Conservation (phyloP, 1,140 invertebrate genomes). For the Conus betulinus region DNA sequence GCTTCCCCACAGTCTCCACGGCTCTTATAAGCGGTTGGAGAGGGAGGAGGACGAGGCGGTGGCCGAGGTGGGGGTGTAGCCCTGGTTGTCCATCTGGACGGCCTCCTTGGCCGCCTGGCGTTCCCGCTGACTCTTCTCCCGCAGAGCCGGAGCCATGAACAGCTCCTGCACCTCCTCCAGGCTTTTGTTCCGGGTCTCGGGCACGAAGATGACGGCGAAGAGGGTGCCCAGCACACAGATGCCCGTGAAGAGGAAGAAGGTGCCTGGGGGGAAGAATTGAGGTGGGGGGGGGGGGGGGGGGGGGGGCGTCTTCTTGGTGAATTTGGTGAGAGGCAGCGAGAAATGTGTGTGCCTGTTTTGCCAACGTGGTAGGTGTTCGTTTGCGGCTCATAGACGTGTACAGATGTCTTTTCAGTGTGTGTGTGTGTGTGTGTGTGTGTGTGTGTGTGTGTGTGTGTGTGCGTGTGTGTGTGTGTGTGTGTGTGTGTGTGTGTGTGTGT, state of each 20-base stretch:
- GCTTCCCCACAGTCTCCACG: no score
- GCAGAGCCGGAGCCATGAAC: slow-evolving; percentile 65
- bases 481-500: no score
- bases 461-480: no score
- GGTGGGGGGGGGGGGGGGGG: background rate
- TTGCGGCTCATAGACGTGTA: no score
- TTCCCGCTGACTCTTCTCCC: slow-evolving; percentile 12
- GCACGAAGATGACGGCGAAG: slow-evolving; percentile 89
- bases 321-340: no score
- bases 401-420: no score
- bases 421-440: no score
- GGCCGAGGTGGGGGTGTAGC: background rate
- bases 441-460: no score
- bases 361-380: no score
- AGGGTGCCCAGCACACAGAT: slow-evolving; percentile 85
- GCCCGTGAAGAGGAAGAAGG: slow-evolving; percentile 88
- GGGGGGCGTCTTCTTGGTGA: no score
- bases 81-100: background rate
- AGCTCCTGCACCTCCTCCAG: slow-evolving; percentile 88
- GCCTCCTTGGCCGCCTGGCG: background rate
- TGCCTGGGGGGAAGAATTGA: slow-evolving; percentile 72
- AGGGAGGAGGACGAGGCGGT: background rate
- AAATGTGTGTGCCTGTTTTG: no score
- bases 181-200: slow-evolving; percentile 92
- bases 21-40: background rate